These are phyloP conservation scores for Acleris emargana DNA, from an alignment of 2,888 invertebrate species.

Conservation along the genomic window DNA sequence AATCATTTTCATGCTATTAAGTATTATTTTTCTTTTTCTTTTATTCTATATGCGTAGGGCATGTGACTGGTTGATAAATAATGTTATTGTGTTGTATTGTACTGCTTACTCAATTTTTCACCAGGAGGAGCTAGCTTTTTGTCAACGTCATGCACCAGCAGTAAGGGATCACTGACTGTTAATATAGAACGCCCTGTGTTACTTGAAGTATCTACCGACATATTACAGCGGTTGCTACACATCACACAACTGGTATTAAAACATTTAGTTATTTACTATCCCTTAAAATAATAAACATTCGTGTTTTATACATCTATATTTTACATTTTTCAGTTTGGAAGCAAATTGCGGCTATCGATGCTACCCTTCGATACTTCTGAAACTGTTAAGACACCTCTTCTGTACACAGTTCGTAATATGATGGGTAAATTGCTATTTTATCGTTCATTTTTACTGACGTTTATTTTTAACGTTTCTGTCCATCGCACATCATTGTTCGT, in stretches of 20 bases:
- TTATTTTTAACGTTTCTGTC: too few relatives aligned
- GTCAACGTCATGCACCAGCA: slow-evolving; percentile 9
- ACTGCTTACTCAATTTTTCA: not conserved
- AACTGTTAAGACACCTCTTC: slow-evolving; percentile 36
- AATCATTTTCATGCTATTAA: too few relatives aligned
- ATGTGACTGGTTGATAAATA: too few relatives aligned
- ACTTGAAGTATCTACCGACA: slow-evolving; percentile 56
- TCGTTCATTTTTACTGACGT: too few relatives aligned
- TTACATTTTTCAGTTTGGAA: not conserved
- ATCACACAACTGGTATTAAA: slow-evolving; percentile 50
- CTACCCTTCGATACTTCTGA: slow-evolving; percentile 38
- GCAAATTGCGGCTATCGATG: not conserved
- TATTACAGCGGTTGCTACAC: slow-evolving; percentile 50
- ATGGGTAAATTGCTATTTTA: too few relatives aligned
- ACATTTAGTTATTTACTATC: slow-evolving; percentile 14
- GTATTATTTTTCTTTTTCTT: too few relatives aligned
- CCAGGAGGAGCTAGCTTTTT: slow-evolving; percentile 4
- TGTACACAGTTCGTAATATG: slow-evolving; percentile 45
- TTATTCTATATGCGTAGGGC: too few relatives aligned
- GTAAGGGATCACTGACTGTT: slow-evolving; percentile 49
- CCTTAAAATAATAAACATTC: not conserved
- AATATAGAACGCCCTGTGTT: slow-evolving; percentile 67
- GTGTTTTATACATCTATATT: not conserved
- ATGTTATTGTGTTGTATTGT: not conserved
- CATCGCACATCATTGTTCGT: too few relatives aligned